These are phyloP conservation scores for Amniataba percoides DNA, from an alignment of 2,797 vertebrate species.

Conservation along the genomic window DNA sequence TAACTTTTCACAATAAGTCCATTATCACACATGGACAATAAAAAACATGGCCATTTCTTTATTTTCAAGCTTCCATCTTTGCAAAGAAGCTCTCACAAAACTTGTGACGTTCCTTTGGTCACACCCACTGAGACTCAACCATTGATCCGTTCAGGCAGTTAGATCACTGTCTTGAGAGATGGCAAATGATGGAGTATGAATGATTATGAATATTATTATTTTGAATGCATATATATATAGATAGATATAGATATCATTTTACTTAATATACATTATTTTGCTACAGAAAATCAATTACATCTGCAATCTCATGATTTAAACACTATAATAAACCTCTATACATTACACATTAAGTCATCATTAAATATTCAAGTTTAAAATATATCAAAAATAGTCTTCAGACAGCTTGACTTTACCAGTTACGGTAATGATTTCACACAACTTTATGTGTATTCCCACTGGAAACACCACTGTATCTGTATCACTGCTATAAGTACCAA, in stretches of 20 bases:
- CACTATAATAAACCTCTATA: not conserved
- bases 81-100: not conserved
- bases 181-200: not conserved
- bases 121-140: not conserved
- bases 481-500: not conserved
- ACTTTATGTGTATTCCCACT: not conserved
- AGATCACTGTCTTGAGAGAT: not conserved
- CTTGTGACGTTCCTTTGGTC: not conserved
- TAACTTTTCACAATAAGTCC: not conserved
- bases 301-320: not conserved
- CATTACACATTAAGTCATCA: not conserved
- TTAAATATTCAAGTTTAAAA: too few species aligned
- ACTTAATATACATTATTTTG: not conserved
- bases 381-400: not conserved
- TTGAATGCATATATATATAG: too few species aligned
- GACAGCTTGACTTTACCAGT: not conserved
- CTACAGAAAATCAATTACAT: not conserved
- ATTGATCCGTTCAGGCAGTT: not conserved
- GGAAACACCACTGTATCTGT: not conserved
- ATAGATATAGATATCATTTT: too few species aligned
- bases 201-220: not conserved
- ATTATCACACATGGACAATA: not conserved
- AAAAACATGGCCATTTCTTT: not conserved
- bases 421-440: conserved; percentile 7
- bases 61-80: not conserved